These are phyloP conservation scores for Peromyscus nudipes DNA, from an alignment of 2,797 vertebrate genomes.

Conservation along the genomic window DNA sequence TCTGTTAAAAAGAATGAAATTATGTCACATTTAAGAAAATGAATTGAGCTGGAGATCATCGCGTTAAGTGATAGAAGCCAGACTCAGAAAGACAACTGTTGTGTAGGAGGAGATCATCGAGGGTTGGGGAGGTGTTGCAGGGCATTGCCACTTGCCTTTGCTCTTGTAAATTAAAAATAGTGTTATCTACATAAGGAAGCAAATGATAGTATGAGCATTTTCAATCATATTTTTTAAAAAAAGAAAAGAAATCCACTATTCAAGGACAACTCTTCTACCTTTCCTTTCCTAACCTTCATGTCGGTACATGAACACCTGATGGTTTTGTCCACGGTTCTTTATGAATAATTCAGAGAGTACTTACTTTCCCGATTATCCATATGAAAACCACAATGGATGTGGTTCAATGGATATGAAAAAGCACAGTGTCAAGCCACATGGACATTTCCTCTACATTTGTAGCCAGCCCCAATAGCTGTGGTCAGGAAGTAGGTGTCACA, in stretches of 20 bases:
- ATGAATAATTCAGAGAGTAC: background rate
- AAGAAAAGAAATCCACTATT: background rate
- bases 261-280: background rate
- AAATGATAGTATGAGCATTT: background rate
- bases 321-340: background rate
- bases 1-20: background rate
- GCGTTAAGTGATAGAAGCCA: background rate
- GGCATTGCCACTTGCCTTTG: background rate
- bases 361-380: background rate
- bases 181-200: background rate
- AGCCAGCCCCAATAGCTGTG: background rate
- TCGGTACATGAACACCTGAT: background rate
- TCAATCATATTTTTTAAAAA: background rate
- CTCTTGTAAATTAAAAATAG: background rate
- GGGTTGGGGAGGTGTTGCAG: background rate
- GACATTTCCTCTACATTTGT: background rate
- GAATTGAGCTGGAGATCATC: background rate
- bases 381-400: background rate
- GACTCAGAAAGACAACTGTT: background rate
- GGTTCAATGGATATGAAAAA: too few relatives aligned
- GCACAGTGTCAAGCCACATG: background rate
- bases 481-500: background rate
- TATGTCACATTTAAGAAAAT: background rate
- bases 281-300: background rate
- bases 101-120: background rate